phyloP scores from a whole-genome alignment of 2,113 vertebrate genomes.

The Oryzias curvinotus region DNA sequence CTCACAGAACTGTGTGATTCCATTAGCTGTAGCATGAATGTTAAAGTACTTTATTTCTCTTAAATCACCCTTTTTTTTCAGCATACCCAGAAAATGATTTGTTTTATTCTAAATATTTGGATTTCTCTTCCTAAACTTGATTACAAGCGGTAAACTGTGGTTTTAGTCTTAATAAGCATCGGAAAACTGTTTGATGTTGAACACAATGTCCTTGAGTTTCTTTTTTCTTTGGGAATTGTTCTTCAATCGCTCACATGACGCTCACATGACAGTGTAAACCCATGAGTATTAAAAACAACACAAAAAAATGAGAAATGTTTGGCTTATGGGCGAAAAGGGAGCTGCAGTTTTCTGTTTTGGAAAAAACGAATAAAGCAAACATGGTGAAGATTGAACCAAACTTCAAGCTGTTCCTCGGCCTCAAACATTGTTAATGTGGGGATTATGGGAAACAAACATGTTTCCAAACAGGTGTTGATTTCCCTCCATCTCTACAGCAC shows the following conservation, averaged over 20 bases:
- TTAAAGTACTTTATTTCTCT: neutral
- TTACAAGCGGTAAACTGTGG: neutral
- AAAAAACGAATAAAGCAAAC: neutral
- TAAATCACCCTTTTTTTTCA: no score
- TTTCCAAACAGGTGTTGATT: constrained; percentile 53
- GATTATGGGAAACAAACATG: constrained; percentile 8
- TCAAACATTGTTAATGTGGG: no score
- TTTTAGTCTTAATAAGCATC: constrained; percentile 7
- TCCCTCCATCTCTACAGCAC: constrained; percentile 18
- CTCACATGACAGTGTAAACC: neutral
- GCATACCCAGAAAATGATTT: neutral
- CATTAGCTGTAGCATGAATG: neutral
- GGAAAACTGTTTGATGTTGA: constrained; percentile 10
- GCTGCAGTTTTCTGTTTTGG: neutral
- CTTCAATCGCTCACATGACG: neutral
- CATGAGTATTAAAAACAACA: neutral
- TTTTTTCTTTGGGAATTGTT: neutral
- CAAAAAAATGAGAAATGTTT: neutral
- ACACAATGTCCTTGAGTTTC: neutral
- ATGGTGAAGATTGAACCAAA: no score
- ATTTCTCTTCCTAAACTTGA: no score
- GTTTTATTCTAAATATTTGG: no score
- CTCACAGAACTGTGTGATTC: neutral
- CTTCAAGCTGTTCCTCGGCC: no score
- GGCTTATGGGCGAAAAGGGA: neutral